phyloP scores from a whole-genome alignment of 2,797 vertebrate species.

The Threskiornis aethiopicus region DNA sequence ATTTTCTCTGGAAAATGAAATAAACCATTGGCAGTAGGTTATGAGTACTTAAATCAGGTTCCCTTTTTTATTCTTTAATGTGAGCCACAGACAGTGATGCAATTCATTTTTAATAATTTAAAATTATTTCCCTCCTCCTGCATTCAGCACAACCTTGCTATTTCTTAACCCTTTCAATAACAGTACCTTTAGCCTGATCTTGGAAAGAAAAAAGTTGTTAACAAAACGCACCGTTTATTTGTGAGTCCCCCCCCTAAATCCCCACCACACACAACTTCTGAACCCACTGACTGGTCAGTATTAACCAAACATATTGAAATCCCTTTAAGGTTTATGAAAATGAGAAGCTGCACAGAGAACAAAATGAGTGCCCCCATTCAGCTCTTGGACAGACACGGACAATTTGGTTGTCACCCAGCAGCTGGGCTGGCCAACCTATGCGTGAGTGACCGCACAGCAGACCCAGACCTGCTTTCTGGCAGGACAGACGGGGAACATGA shows the following conservation, averaged over 20 bases:
- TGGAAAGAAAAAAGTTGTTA: not conserved
- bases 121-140: not conserved
- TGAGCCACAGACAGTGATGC: not conserved
- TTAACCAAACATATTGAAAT: not conserved
- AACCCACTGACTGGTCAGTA: not conserved
- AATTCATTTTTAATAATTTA: conserved; percentile 14
- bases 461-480: not conserved
- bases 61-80: not conserved
- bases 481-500: not conserved
- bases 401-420: not conserved
- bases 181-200: not conserved
- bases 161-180: conserved; percentile 18
- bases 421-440: not conserved
- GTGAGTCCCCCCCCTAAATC: not conserved
- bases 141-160: not conserved
- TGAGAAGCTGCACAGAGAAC: not conserved
- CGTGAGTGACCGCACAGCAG: not conserved
- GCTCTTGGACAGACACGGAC: not conserved
- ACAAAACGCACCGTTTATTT: not conserved
- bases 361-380: not conserved
- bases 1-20: not conserved
- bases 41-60: not conserved
- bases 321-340: not conserved
- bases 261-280: not conserved
- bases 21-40: not conserved